These are phyloP conservation scores for Callipepla californica DNA, from an alignment of 2,113 vertebrate species.

Conservation along the genomic window DNA sequence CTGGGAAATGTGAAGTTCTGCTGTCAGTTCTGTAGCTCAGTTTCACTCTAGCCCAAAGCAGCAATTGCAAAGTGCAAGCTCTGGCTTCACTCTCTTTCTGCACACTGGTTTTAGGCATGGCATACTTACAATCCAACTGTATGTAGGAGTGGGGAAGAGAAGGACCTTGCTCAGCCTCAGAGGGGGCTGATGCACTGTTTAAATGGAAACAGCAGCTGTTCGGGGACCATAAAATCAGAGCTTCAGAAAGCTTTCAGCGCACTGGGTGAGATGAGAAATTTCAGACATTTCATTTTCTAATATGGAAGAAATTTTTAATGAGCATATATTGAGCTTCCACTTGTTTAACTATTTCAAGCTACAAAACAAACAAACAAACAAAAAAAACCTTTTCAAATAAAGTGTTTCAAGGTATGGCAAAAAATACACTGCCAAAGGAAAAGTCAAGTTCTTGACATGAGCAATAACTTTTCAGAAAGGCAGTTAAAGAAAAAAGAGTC, in stretches of 20 bases:
- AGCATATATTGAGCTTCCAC: background rate
- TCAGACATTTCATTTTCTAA: background rate
- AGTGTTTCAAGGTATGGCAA: background rate
- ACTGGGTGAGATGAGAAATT: background rate
- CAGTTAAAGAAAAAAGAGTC: background rate
- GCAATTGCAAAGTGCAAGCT: background rate
- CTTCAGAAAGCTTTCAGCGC: background rate
- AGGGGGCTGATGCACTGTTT: background rate
- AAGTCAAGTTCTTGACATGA: background rate
- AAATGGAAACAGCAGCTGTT: background rate
- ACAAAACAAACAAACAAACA: background rate
- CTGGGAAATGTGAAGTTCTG: conserved; percentile 42
- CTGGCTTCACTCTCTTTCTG: background rate
- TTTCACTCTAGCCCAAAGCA: conserved; percentile 43
- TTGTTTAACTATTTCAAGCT: background rate
- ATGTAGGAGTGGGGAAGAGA: background rate
- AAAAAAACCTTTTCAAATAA: background rate
- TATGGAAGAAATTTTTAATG: background rate
- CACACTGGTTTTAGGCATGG: background rate
- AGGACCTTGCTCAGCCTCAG: background rate
- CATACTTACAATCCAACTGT: background rate
- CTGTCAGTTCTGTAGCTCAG: conserved; percentile 17
- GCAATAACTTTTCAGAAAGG: background rate
- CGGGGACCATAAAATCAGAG: background rate
- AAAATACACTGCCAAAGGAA: background rate